phyloP scores from a whole-genome alignment of 2,888 invertebrate genomes.

The Ceraclea dissimilis region DNA sequence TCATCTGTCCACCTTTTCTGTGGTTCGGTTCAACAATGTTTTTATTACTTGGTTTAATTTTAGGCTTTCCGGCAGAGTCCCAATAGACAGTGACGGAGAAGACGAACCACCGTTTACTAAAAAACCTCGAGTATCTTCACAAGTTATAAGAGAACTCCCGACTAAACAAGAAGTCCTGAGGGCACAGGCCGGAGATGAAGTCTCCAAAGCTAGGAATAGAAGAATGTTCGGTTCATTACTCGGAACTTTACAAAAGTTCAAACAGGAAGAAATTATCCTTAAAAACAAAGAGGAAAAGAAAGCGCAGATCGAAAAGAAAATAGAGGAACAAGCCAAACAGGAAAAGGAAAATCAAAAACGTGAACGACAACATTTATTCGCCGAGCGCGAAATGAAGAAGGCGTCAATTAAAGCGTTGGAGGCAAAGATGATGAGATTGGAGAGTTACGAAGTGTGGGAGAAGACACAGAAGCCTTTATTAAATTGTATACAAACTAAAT shows the following conservation, averaged over 20 bases:
- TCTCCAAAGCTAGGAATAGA: conserved; percentile 74
- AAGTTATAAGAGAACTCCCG: conserved; percentile 81
- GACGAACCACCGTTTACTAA: conserved; percentile 35
- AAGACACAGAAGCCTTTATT: conserved; percentile 65
- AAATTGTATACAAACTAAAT: conserved; percentile 80
- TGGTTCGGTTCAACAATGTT: too few relatives aligned
- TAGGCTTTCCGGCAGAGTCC: conserved; percentile 37
- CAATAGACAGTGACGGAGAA: conserved; percentile 45
- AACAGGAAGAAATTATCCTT: conserved; percentile 84
- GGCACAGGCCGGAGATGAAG: conserved; percentile 77
- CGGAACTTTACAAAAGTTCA: conserved; percentile 92
- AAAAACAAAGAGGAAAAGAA: conserved; percentile 83
- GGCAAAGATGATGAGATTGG: conserved; percentile 80
- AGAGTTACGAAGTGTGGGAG: conserved; percentile 87
- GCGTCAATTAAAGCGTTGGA: conserved; percentile 83
- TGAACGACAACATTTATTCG: conserved; percentile 78
- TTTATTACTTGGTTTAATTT: background rate
- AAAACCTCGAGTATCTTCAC: conserved; percentile 49
- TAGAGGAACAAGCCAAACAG: conserved; percentile 83
- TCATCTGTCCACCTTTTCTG: too few relatives aligned
- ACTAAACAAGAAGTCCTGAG: conserved; percentile 73
- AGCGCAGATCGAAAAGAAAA: conserved; percentile 75
- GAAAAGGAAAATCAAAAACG: conserved; percentile 79
- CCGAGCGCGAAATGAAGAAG: conserved; percentile 79
- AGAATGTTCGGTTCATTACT: conserved; percentile 94